phyloP scores from a whole-genome alignment of 1,140 invertebrate species.

The Plodia interpunctella region DNA sequence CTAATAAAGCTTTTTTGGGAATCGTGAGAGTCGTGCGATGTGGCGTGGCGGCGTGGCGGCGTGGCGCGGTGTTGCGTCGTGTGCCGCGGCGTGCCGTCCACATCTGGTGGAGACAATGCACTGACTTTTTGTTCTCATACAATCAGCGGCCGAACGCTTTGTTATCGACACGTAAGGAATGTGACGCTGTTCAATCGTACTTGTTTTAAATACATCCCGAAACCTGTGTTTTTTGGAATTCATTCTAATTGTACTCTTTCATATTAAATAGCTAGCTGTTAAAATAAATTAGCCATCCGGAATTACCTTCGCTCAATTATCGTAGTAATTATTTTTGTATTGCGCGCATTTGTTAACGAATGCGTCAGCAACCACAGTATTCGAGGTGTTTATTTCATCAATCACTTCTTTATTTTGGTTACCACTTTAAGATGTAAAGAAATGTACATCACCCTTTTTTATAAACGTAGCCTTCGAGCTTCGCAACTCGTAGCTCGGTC shows the following conservation, averaged over 20 bases:
- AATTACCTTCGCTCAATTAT: too few species aligned
- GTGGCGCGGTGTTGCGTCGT: neutral
- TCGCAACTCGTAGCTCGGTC: too few species aligned
- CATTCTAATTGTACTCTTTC: slow-evolving; percentile 8
- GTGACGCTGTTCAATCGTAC: neutral
- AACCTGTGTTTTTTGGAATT: neutral
- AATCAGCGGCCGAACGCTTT: neutral
- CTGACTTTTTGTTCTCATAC: neutral
- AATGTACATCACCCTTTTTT: too few species aligned
- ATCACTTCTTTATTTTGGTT: too few species aligned
- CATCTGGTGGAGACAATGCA: neutral
- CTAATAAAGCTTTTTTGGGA: slow-evolving; percentile 13
- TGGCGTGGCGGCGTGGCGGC: neutral
- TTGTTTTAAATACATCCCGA: neutral
- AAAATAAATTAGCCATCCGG: too few species aligned
- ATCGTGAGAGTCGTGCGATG: neutral
- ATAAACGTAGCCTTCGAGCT: too few species aligned
- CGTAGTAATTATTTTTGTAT: too few species aligned
- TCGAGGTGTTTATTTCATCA: too few species aligned
- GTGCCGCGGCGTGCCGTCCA: neutral
- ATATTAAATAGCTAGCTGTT: neutral
- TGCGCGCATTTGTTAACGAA: too few species aligned
- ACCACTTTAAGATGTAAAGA: too few species aligned
- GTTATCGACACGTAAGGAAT: neutral
- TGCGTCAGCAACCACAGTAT: too few species aligned